A percentile compares a stretch with the other conserved stretches of the same genome.
Conservation (phyloP, 30 jellyfish, hydroid and myxozoan genomes). For the Aurelia aurita complex sp. Pacific region DNA sequence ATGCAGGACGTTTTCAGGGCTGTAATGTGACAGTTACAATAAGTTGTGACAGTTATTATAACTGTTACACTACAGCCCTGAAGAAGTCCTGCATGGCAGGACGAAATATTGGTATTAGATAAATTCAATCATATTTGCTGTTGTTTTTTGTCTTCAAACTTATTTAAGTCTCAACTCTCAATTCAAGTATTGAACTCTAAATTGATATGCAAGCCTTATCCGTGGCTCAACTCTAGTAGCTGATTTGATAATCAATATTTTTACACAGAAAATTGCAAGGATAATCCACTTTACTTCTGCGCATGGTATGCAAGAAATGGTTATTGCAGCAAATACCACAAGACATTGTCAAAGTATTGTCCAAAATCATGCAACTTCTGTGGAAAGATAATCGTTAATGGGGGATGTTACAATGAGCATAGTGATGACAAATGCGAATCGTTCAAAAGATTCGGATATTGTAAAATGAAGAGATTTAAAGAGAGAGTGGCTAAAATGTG, state of each 20-base stretch:
- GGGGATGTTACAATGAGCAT: slow-evolving; percentile 46
- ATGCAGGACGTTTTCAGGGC: too few species aligned
- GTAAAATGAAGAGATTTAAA: slow-evolving; percentile 19
- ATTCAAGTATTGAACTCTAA: too few species aligned
- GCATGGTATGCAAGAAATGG: slow-evolving; percentile 45
- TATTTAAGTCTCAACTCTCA: too few species aligned
- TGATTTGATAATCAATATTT: background rate
- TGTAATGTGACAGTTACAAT: too few species aligned
- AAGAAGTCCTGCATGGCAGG: too few species aligned
- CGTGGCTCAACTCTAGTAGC: background rate
- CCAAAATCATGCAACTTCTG: slow-evolving; percentile 69
- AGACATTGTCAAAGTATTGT: slow-evolving; percentile 42
- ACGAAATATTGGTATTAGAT: too few species aligned
- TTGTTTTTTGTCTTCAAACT: too few species aligned
- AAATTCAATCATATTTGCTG: too few species aligned
- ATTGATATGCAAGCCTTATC: too few species aligned
- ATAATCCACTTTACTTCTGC: slow-evolving; percentile 32
- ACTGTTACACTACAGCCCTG: too few species aligned
- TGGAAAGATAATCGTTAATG: slow-evolving; percentile 48
- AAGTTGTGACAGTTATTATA: too few species aligned
- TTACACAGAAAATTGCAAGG: slow-evolving; percentile 58
- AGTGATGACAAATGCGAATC: slow-evolving; percentile 44
- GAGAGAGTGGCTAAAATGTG: slow-evolving; percentile 44
- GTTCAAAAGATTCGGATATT: slow-evolving; percentile 32
- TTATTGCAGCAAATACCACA: slow-evolving; percentile 34